Evolutionary conservation across 2,113 vertebrate species (phyloP), one percentile per base, ranked within the genome.

Genomic region (Oreochromis spilurus): DNA sequence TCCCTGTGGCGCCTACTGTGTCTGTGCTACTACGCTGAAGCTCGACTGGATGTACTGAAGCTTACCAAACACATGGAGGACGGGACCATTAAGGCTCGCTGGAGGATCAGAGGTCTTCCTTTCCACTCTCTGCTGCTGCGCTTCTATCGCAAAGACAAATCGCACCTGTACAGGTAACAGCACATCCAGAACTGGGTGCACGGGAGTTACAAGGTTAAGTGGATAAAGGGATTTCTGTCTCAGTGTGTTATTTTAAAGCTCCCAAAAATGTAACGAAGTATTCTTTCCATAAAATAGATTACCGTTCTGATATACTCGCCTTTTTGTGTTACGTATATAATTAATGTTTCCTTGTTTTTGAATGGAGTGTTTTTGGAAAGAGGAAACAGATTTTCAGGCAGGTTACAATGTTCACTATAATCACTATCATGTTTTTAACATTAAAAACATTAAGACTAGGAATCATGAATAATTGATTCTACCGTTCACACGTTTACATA

Each of bases 51-150:
- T 90, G 96, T 98, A 58, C 95, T 98, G 81, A 97, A 97, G 87
- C 95, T 98, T 38, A 98, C 97, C 3, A 97, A 96, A 67, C 97
- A 98, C 93, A 85, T 93, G 0, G 97, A 98, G 94, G 97, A 98
- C 2, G 94, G 97, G 85, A 97, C 95, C 19, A 89, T 98, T 16
- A 96, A 97, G 82, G 97, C 97, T 2, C 97, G 97, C 31, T 98
- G 98, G 98, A 96, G 97, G 70, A 88, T 99, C 8, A 92, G 89
- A 1, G 97, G 97, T 3, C 91, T 98, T 34, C 98, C 98, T 9
- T 91, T 97, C 80, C 94, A 96, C 78, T 82, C 95, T 17, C 89
- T 97, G 53, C 89, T 97, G 43, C 88, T 98, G 77, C 97, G 96
- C 86, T 97, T 98, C 95, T 98, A 98, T 89, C 96, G 95, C 24